Conservation (phyloP, 2,113 vertebrate genomes). For the Marmota flaviventris region DNA sequence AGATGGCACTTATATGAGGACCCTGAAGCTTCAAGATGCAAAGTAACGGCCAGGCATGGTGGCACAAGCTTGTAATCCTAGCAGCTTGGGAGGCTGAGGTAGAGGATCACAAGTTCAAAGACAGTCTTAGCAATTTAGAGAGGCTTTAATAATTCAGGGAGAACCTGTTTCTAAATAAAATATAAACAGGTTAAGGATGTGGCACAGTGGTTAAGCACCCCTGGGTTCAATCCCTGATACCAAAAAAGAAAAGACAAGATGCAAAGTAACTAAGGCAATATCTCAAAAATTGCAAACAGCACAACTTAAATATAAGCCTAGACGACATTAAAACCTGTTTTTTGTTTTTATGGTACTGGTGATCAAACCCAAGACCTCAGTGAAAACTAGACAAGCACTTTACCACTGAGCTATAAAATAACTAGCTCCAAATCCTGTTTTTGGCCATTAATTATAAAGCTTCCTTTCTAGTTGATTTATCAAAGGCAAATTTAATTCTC, state of each 20-base stretch:
- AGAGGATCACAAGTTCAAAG: too few species aligned
- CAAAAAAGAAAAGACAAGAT: too few species aligned
- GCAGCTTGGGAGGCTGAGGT: too few species aligned
- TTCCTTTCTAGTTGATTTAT: conserved; percentile 20
- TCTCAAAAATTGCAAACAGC: background rate
- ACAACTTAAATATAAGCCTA: conserved; percentile 46
- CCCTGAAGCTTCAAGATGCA: conserved; percentile 38
- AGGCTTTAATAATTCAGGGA: too few species aligned
- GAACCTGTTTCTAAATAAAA: too few species aligned
- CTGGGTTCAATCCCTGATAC: too few species aligned
- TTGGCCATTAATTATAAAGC: conserved; percentile 1
- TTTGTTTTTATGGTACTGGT: background rate
- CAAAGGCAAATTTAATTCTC: conserved; percentile 34
- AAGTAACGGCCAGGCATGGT: too few species aligned
- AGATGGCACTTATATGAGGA: conserved; percentile 15
- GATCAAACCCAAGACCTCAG: background rate
- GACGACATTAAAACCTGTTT: conserved; percentile 28
- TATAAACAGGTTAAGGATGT: too few species aligned
- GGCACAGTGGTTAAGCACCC: too few species aligned
- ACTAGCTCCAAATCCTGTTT: background rate
- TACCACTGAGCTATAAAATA: background rate
- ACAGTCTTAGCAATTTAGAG: too few species aligned
- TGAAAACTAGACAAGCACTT: background rate
- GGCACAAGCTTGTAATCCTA: too few species aligned
- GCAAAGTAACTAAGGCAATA: background rate